Base-by-base conservation (phyloP, 2,888 invertebrate genomes). In the Thalpophila matura region DNA sequence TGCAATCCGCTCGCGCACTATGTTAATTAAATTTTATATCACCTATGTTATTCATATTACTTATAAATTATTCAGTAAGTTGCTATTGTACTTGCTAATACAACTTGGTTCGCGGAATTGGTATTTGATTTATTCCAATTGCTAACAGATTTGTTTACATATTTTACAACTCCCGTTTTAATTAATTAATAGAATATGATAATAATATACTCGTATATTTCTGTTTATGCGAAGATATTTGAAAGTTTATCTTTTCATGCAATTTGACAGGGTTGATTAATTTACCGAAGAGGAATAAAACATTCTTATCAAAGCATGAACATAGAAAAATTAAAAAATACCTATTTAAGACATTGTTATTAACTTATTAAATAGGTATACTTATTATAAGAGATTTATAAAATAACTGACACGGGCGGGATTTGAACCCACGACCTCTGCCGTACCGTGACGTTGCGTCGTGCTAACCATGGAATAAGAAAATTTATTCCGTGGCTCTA, bases 1-100 rank as follows among this genome's bases (percentile, higher is more conserved):
- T 79, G 75, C 75, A 82, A 83, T 83, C 55, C 58, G 51, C 51
- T 53, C 77, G 56, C 58, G 9, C 74, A 77, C 70, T 71, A 57
- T 66, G 72, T 74, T 77, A 74, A 77, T 71, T 65, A 62, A 68
- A 58, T 54, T 74, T 56, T 65, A 65, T 33, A 59, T 35, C 33
- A 55, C 22, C 27, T 53, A 14, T 24, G 22, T 27, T 46, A 16
- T 31, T 24, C 18, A 37, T 10, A 12, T 20, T n/a, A n/a, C n/a
- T n/a, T 66, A 37, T 50, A 29, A 59, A 60, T 58, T 43, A 55
- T 56, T 45, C 9, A 40, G 20, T 31, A 26, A 35, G 0, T 35
- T 33, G 7, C 7, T 29, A 24, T 4, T 24, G 3, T n/a, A 45
- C 42, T 47, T 40, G 12, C 27, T 37, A 33, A 45, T 1, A 38